These are phyloP conservation scores for Pseudachorutes palmiensis DNA, from an alignment of 1,140 invertebrate species.

Conservation along the genomic window DNA sequence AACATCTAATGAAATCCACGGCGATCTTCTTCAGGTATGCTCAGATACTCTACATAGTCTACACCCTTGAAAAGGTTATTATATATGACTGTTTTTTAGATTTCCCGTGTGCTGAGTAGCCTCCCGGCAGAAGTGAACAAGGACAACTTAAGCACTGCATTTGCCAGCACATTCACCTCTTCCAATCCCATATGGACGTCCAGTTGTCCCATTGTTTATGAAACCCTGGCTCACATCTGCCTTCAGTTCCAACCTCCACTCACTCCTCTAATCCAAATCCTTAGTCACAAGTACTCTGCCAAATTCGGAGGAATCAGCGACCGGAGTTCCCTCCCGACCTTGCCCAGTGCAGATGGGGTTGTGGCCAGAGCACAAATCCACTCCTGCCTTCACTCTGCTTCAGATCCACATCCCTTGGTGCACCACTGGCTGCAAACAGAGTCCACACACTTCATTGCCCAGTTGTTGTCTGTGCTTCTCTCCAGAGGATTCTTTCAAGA, in stretches of 20 bases:
- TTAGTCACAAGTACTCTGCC: not conserved
- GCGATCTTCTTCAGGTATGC: slow-evolving; percentile 51
- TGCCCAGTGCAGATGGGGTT: slow-evolving; percentile 14
- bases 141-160: not conserved
- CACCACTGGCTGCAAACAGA: not conserved
- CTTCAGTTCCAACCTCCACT: not conserved
- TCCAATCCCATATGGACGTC: not conserved
- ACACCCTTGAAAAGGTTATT: slow-evolving; percentile 13
- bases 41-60: slow-evolving; percentile 18
- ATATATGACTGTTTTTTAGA: not conserved
- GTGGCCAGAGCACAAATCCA: slow-evolving; percentile 5
- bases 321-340: slow-evolving; percentile 14
- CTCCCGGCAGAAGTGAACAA: not conserved
- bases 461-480: not conserved
- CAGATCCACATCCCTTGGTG: not conserved
- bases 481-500: not conserved
- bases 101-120: not conserved
- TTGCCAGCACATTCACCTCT: not conserved
- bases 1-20: slow-evolving; percentile 11
- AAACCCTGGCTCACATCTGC: slow-evolving; percentile 15
- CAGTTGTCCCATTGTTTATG: slow-evolving; percentile 9
- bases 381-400: not conserved
- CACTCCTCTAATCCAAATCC: not conserved
- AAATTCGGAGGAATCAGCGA: not conserved
- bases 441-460: slow-evolving; percentile 7